Conservation (phyloP, 1,140 invertebrate species). For the Matsumurasca onukii region DNA sequence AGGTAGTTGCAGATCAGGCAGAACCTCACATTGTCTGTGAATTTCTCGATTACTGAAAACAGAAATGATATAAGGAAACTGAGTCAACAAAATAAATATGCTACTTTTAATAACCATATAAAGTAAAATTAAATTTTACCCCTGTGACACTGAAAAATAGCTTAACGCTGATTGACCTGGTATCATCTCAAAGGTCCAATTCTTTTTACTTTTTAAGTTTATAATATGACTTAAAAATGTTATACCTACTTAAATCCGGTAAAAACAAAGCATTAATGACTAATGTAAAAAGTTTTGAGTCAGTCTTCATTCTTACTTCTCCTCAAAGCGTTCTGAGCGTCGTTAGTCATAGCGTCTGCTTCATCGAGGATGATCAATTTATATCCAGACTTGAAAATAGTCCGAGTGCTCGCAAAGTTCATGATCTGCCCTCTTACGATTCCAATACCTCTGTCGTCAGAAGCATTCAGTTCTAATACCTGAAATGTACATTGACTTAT, state of each 20-base stretch:
- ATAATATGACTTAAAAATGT: background rate
- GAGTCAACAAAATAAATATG: too few relatives aligned
- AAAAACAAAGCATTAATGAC: too few relatives aligned
- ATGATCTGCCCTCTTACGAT: conserved; percentile 94
- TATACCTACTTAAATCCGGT: background rate
- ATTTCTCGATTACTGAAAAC: conserved; percentile 94
- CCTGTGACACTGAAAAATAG: too few relatives aligned
- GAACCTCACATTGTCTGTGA: conserved; percentile 96
- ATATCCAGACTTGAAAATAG: conserved; percentile 90
- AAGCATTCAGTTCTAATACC: conserved; percentile 95
- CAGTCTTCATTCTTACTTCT: conserved; percentile 91
- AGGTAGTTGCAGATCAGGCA: conserved; percentile 99
- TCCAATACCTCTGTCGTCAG: conserved; percentile 97
- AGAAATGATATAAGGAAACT: too few relatives aligned
- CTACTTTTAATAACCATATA: too few relatives aligned
- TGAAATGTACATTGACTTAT: too few relatives aligned
- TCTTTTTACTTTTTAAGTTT: background rate
- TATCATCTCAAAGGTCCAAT: too few relatives aligned
- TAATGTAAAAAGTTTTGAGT: too few relatives aligned
- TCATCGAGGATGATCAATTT: conserved; percentile 99
- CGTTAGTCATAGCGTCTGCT: conserved; percentile 99
- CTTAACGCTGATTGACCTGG: too few relatives aligned
- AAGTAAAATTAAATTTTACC: too few relatives aligned
- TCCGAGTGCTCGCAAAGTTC: conserved; percentile 97
- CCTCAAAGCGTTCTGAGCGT: conserved; percentile 97